Evolutionary conservation across 2,888 invertebrate genomes (phyloP), one percentile per base, ranked within the genome.

Genomic region (Stenolophus ochropezus): DNA sequence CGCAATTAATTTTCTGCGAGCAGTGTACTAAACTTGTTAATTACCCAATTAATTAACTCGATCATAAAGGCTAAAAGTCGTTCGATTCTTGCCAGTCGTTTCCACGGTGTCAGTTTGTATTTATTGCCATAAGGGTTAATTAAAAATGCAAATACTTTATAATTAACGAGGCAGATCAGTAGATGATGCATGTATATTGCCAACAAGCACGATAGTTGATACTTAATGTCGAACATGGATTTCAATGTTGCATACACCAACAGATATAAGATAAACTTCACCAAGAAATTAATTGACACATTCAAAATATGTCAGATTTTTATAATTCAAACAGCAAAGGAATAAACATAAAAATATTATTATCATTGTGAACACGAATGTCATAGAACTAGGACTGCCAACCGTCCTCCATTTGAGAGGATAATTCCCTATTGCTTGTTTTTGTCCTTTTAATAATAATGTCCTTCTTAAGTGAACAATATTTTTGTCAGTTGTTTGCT

Each of bases 61-160:
- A 23, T 27, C 61, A 61, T 71, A 71, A 71, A 71, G 71, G 71
- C 8, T 33, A 71, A 71, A 16, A 42, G 71, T 11, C 18, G 71
- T 42, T 47, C 42, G 33, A 21, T 71, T 71, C 71, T 8, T 18
- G 3, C 4, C 71, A 42, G 16, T 42, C 16, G 8, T 71, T 71
- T 71, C 73, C 49, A 51, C 73, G 73, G 20, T 49, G 73, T 49
- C 73, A 23, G 49, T 21, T 4, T 51, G 23, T 73, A 73, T 73
- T 73, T 73, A 73, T 73, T 21, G 49, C 73, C 8, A 73, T 23
- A 14, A 6, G 73, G 73, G 49, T n/a, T 69, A 78, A 78, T 78
- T 78, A 78, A 78, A 78, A 78, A 78, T 78, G 78, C 78, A 78
- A 78, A 78, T 78, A 25, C 16, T 42, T 65, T 16, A 69, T 78